phyloP scores from a whole-genome alignment of 2,888 invertebrate species.

The Acanthosepion lycidas region DNA sequence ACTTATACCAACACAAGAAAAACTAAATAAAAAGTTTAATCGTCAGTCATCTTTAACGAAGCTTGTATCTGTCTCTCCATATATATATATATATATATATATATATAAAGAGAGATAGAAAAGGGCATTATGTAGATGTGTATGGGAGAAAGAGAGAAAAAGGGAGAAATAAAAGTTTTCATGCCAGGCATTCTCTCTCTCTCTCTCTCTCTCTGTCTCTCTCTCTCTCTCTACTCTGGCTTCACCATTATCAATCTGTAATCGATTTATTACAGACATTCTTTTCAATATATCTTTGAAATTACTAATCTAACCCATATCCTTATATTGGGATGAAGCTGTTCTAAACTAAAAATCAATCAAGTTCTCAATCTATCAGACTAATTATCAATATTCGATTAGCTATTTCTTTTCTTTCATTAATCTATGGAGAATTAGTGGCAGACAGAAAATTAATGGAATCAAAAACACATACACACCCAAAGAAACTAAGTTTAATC shows the following conservation, averaged over 20 bases:
- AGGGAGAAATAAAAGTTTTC: too few species aligned
- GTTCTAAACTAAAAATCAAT: background rate
- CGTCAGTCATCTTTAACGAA: too few species aligned
- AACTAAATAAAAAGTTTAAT: too few species aligned
- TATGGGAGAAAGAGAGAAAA: too few species aligned
- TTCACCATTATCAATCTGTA: background rate
- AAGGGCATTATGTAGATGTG: too few species aligned
- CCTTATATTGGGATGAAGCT: background rate
- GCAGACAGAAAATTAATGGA: background rate
- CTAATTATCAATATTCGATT: slow-evolving; percentile 6
- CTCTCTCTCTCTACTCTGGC: background rate
- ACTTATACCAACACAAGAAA: too few species aligned
- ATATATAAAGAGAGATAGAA: too few species aligned
- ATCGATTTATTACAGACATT: background rate
- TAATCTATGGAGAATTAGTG: background rate
- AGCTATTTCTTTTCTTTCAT: background rate
- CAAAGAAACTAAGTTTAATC: background rate
- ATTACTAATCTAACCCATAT: background rate
- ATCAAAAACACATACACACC: background rate
- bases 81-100: too few species aligned
- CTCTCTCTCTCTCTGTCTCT: too few species aligned
- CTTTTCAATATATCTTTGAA: background rate
- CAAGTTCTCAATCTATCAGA: background rate
- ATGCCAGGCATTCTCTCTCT: too few species aligned
- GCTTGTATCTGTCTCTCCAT: too few species aligned